phyloP scores from a whole-genome alignment of 2,888 invertebrate genomes.

The Melanchra persicariae region DNA sequence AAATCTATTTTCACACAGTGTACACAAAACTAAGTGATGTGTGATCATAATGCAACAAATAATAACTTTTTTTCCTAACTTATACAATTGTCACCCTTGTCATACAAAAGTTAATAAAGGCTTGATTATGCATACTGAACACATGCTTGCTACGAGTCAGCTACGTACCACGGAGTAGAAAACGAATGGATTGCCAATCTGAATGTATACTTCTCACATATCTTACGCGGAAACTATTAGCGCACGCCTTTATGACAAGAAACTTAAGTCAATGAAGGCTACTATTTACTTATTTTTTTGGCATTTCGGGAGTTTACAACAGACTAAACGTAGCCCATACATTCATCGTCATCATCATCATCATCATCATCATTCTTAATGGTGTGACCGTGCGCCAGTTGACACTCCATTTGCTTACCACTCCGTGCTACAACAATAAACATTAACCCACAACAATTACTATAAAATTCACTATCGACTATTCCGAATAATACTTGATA shows the following conservation, averaged over 20 bases:
- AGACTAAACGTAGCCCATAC: neutral
- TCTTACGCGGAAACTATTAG: neutral
- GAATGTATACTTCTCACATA: neutral
- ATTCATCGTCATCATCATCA: no score
- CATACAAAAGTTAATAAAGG: conserved; percentile 45
- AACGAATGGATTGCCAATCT: conserved; percentile 16
- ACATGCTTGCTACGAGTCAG: conserved; percentile 32
- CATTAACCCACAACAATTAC: conserved; percentile 18
- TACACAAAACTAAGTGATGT: conserved; percentile 25
- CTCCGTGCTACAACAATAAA: conserved; percentile 27
- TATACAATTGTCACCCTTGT: conserved; percentile 39
- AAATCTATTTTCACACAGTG: conserved; percentile 21
- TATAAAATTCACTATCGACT: conserved; percentile 42
- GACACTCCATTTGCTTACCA: conserved; percentile 39
- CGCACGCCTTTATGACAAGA: neutral
- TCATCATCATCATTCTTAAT: no score
- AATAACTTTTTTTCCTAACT: conserved; percentile 1
- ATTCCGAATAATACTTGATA: conserved; percentile 56
- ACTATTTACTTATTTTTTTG: neutral
- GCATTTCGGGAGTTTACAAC: neutral
- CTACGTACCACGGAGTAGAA: conserved; percentile 26
- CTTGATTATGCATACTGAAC: conserved; percentile 51
- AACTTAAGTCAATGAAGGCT: neutral
- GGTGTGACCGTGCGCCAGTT: neutral
- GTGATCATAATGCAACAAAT: conserved; percentile 31